phyloP scores from a whole-genome alignment of 2,797 vertebrate genomes.

The Phalanger gymnotis region DNA sequence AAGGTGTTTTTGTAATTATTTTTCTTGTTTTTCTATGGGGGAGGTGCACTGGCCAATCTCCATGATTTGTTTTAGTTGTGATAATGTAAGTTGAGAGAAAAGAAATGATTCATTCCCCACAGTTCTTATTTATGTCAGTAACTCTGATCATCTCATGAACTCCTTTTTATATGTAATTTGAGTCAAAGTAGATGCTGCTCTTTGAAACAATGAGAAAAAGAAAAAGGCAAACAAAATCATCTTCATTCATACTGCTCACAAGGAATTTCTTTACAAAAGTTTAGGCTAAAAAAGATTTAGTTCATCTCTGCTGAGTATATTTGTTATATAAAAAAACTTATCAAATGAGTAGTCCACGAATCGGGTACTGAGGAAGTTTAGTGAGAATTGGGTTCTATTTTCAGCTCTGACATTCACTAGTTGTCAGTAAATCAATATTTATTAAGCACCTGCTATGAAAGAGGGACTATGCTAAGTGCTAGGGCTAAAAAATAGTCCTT shows the following conservation, averaged over 20 bases:
- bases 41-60: accelerated
- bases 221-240: background rate
- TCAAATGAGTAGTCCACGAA: background rate
- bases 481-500: background rate
- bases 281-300: background rate
- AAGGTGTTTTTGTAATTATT: background rate
- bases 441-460: background rate
- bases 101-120: background rate
- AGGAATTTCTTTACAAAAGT: background rate
- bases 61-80: accelerated
- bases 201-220: background rate
- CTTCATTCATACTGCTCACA: background rate
- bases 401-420: background rate
- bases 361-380: background rate
- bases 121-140: too few species aligned
- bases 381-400: background rate
- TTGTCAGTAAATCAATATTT: background rate
- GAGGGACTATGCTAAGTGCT: background rate
- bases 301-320: background rate
- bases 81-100: background rate
- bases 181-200: background rate
- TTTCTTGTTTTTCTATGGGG: background rate
- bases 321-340: background rate
- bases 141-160: background rate
- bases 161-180: background rate